These are phyloP conservation scores for Mythimna lalbum DNA, from an alignment of 2,888 invertebrate species.

Conservation along the genomic window DNA sequence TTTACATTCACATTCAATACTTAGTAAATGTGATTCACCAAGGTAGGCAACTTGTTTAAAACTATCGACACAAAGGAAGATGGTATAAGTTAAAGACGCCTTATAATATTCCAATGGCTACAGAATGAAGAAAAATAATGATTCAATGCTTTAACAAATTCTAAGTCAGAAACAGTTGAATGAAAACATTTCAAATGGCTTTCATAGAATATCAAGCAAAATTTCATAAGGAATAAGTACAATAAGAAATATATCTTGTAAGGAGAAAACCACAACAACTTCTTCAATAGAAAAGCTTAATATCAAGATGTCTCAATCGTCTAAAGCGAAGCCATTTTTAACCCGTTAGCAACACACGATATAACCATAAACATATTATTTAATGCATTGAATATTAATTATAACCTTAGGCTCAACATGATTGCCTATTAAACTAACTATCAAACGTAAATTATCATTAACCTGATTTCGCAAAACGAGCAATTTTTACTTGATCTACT, in stretches of 20 bases:
- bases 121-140: neutral
- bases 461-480: constrained; percentile 51
- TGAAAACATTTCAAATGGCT: neutral
- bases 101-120: neutral
- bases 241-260: too few species aligned
- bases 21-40: neutral
- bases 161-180: neutral
- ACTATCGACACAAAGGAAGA: neutral
- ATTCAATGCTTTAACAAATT: too few species aligned
- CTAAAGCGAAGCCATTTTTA: neutral
- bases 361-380: constrained; percentile 25
- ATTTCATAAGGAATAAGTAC: neutral
- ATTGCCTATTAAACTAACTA: constrained; percentile 48
- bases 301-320: neutral
- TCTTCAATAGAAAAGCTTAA: neutral
- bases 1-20: neutral
- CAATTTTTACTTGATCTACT: constrained; percentile 59
- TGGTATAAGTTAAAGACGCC: neutral
- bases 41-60: neutral
- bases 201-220: neutral
- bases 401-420: constrained; percentile 32
- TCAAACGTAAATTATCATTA: constrained; percentile 51
- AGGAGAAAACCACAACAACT: neutral
- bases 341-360: constrained; percentile 15
- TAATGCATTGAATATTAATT: constrained; percentile 39